These are phyloP conservation scores for Callyntrura sp. DNA, from an alignment of 2,888 invertebrate genomes.

Conservation along the genomic window DNA sequence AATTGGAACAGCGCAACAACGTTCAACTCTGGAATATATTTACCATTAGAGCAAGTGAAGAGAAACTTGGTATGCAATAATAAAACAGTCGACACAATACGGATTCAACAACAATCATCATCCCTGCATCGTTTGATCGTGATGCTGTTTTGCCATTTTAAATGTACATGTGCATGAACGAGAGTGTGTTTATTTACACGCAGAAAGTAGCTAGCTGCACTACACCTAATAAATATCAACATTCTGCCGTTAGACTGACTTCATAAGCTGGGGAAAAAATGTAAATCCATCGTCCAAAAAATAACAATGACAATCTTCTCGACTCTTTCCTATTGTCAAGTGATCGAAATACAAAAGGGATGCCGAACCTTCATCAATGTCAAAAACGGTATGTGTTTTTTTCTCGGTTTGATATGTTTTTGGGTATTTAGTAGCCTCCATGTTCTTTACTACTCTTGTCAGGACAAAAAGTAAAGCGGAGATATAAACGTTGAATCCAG, in stretches of 20 bases:
- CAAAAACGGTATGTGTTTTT: conserved; percentile 63
- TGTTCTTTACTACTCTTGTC: conserved; percentile 37
- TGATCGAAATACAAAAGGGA: conserved; percentile 58
- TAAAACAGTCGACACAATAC: conserved; percentile 21
- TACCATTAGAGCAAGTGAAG: too few relatives aligned
- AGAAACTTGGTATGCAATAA: background rate
- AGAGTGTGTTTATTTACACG: background rate
- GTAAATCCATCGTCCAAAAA: conserved; percentile 41
- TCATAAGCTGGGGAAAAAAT: conserved; percentile 17
- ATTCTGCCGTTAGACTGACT: background rate
- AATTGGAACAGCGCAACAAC: background rate
- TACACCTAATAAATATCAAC: background rate
- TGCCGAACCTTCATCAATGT: conserved; percentile 73
- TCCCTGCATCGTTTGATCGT: background rate
- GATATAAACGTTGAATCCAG: conserved; percentile 57
- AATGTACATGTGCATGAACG: background rate
- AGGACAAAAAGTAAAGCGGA: conserved; percentile 38
- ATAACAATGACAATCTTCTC: conserved; percentile 56
- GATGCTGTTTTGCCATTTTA: background rate
- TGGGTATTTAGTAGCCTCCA: conserved; percentile 48
- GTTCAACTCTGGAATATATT: background rate
- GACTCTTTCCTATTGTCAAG: conserved; percentile 60
- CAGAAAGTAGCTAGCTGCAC: background rate
- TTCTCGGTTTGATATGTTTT: conserved; percentile 21
- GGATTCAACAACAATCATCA: background rate